Conservation (phyloP, 2,113 vertebrate species). For the Synodontis membranacea region DNA sequence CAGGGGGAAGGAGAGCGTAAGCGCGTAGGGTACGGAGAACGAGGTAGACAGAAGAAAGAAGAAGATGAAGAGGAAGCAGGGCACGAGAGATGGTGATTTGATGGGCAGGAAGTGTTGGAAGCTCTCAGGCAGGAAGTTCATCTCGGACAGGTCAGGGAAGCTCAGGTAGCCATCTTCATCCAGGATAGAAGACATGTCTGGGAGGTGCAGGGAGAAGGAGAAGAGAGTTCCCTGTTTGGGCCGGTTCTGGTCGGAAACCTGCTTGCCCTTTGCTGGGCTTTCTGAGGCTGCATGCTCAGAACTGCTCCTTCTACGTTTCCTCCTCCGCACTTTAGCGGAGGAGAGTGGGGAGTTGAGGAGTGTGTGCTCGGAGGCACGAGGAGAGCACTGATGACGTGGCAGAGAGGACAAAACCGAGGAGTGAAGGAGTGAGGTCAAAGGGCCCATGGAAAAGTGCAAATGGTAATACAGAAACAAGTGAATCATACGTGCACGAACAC, state of each 20-base stretch:
- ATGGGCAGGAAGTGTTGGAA: constrained; percentile 91
- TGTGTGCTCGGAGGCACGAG: constrained; percentile 73
- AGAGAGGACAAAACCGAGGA: constrained; percentile 63
- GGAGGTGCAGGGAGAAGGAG: constrained; percentile 98
- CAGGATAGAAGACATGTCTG: constrained; percentile 87
- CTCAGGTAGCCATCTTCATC: constrained; percentile 96
- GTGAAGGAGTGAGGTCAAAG: constrained; percentile 52
- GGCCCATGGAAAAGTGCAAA: background rate
- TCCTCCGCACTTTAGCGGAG: constrained; percentile 81
- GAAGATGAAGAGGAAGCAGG: constrained; percentile 98
- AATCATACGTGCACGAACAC: constrained; percentile 62
- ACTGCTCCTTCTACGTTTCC: constrained; percentile 83
- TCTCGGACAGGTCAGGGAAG: constrained; percentile 89
- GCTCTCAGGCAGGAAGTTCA: constrained; percentile 86
- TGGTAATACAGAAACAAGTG: constrained; percentile 49
- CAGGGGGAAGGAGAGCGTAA: constrained; percentile 98
- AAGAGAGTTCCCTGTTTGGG: constrained; percentile 81
- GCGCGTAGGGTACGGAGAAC: constrained; percentile 95
- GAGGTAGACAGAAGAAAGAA: constrained; percentile 97
- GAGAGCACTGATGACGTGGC: constrained; percentile 74
- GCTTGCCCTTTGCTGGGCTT: constrained; percentile 74
- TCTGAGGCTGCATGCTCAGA: constrained; percentile 67
- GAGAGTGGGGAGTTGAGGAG: constrained; percentile 75
- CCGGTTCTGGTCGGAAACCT: constrained; percentile 72
- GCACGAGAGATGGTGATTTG: constrained; percentile 90